Evolutionary conservation across 1,140 invertebrate species (phyloP).

Genomic region (Zaprionus capensis): DNA sequence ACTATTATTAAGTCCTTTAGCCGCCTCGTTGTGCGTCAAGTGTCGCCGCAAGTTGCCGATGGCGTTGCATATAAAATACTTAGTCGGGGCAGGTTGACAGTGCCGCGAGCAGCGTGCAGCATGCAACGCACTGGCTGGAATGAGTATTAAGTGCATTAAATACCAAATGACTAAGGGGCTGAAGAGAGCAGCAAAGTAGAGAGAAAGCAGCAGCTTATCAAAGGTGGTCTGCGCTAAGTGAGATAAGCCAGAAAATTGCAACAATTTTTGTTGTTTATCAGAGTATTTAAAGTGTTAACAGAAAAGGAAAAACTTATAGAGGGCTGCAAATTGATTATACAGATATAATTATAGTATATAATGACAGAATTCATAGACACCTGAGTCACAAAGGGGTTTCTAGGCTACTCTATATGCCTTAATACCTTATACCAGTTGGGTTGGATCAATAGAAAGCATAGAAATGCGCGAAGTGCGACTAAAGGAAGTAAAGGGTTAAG

Average conservation of each 20-base stretch:
- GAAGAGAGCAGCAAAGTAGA: not conserved
- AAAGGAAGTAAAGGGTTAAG: no score
- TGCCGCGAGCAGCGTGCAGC: constrained; percentile 6
- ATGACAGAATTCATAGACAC: no score
- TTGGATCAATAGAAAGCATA: no score
- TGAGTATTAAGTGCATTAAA: constrained; percentile 43
- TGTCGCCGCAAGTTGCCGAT: constrained; percentile 21
- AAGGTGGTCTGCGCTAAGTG: not conserved
- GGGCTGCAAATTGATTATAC: no score
- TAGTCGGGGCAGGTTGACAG: constrained; percentile 15
- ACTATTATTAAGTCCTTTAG: constrained; percentile 5
- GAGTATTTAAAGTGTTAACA: not conserved
- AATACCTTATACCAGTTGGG: no score
- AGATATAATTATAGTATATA: no score
- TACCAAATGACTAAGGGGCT: constrained; percentile 28
- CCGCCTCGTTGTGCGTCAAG: constrained; percentile 25
- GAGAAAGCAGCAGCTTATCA: not conserved
- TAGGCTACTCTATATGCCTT: no score
- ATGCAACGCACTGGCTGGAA: not conserved
- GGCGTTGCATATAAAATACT: constrained; percentile 31
- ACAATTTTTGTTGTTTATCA: not conserved
- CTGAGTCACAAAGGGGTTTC: no score
- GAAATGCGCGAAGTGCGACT: no score
- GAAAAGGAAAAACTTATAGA: no score
- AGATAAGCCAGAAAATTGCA: not conserved